Percentiles rank a stretch among this genome's conserved stretches.
phyloP scores from a whole-genome alignment of 2,888 invertebrate genomes.

The Orthosia cruda region DNA sequence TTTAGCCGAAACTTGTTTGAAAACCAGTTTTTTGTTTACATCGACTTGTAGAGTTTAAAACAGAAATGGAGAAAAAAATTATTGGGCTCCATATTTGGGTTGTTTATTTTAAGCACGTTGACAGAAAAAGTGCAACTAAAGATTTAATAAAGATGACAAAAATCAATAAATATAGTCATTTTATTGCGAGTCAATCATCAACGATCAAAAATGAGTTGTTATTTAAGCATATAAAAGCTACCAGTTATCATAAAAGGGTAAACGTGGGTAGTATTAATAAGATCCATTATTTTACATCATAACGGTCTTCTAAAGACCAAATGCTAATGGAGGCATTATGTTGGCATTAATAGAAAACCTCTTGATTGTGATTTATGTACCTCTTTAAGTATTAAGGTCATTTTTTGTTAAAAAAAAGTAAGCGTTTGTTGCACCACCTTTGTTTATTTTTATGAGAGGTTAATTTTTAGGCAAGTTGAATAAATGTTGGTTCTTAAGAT shows the following conservation, averaged over 20 bases:
- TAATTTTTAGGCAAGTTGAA: slow-evolving; percentile 18
- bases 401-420: slow-evolving; percentile 40
- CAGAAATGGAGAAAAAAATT: slow-evolving; percentile 32
- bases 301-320: slow-evolving; percentile 56
- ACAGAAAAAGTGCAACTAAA: not conserved
- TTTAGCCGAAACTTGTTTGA: slow-evolving; percentile 35
- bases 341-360: slow-evolving; percentile 59
- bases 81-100: slow-evolving; percentile 12
- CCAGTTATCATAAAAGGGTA: slow-evolving; percentile 36
- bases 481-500: not conserved
- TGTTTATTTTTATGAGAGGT: slow-evolving; percentile 14
- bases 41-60: slow-evolving; percentile 14
- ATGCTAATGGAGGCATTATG: slow-evolving; percentile 61
- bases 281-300: slow-evolving; percentile 60
- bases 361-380: slow-evolving; percentile 64
- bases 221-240: slow-evolving; percentile 14
- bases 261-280: slow-evolving; percentile 60
- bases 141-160: not conserved
- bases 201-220: slow-evolving; percentile 35
- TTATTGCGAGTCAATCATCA: slow-evolving; percentile 6
- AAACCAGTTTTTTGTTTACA: slow-evolving; percentile 43
- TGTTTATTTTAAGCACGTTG: not conserved
- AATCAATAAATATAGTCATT: not conserved
- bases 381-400: slow-evolving; percentile 58
- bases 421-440: slow-evolving; percentile 29